Percentiles rank a stretch among this genome's conserved stretches.
phyloP scores from a whole-genome alignment of 2,797 vertebrate species.

The Anableps anableps region DNA sequence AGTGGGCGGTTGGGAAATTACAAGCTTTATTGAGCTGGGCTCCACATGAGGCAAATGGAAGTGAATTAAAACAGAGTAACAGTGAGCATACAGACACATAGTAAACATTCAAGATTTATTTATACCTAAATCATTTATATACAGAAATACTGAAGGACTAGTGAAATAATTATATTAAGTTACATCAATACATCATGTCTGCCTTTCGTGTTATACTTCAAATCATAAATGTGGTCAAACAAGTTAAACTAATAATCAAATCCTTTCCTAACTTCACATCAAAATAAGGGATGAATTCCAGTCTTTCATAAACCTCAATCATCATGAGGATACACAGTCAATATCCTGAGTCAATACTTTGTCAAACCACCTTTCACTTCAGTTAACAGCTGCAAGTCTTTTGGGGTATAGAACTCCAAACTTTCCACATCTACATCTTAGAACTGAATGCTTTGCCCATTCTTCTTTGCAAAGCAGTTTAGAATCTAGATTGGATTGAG shows the following conservation, averaged over 20 bases:
- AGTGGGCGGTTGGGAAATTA: conserved; percentile 62
- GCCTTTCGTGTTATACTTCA: neutral
- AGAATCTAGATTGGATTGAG: neutral
- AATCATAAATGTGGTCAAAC: neutral
- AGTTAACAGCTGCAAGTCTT: neutral
- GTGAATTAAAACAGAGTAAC: conserved; percentile 42
- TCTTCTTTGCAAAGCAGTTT: neutral
- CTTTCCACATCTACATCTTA: neutral
- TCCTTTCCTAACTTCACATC: neutral
- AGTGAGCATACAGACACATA: conserved; percentile 24
- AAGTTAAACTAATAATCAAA: neutral
- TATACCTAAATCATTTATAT: neutral
- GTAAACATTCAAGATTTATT: conserved; percentile 19
- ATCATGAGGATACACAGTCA: neutral
- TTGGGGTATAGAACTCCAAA: neutral
- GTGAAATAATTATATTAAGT: neutral
- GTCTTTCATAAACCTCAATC: neutral
- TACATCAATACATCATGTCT: neutral
- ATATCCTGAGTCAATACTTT: neutral
- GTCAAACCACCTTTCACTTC: neutral
- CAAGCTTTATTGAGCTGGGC: conserved; percentile 68
- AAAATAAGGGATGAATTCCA: neutral
- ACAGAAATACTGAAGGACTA: conserved; percentile 4
- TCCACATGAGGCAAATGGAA: conserved; percentile 63
- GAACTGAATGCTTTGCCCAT: neutral